These are phyloP conservation scores for Epinephelus malabaricus DNA, from an alignment of 2,797 vertebrate genomes.

Conservation along the genomic window DNA sequence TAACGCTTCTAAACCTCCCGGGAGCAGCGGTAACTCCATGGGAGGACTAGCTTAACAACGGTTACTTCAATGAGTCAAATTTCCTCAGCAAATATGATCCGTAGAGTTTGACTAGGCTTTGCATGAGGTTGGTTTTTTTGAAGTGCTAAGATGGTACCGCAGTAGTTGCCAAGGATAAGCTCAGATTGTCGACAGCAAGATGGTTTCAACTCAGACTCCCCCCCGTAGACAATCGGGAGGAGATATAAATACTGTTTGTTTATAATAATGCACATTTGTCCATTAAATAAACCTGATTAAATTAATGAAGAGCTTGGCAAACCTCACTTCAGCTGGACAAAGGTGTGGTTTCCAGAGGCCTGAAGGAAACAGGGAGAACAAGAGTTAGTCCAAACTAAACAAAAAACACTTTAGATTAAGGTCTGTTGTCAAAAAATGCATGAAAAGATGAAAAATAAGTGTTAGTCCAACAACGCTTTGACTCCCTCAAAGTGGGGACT, in stretches of 20 bases:
- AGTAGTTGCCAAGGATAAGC: conserved; percentile 76
- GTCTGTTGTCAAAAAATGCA: background rate
- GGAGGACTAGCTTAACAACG: conserved; percentile 77
- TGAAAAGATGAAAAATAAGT: background rate
- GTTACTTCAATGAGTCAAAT: conserved; percentile 65
- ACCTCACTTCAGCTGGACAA: conserved; percentile 82
- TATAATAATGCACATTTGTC: conserved; percentile 84
- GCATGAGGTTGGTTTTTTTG: conserved; percentile 53
- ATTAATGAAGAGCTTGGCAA: conserved; percentile 80
- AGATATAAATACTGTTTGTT: conserved; percentile 83
- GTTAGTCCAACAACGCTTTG: background rate
- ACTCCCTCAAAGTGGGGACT: background rate
- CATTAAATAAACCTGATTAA: conserved; percentile 88
- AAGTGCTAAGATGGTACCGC: conserved; percentile 84
- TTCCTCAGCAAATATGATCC: conserved; percentile 71
- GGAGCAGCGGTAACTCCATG: conserved; percentile 58
- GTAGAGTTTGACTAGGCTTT: conserved; percentile 53
- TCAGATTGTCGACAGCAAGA: conserved; percentile 80
- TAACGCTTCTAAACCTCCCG: conserved; percentile 67
- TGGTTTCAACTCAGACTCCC: conserved; percentile 75
- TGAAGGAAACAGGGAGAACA: conserved; percentile 46
- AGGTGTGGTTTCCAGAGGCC: conserved; percentile 81
- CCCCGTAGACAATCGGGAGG: conserved; percentile 73
- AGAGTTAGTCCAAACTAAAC: conserved; percentile 14
- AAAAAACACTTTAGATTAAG: background rate